Base-by-base conservation (phyloP, 2,113 vertebrate genomes). In the Carollia perspicillata region DNA sequence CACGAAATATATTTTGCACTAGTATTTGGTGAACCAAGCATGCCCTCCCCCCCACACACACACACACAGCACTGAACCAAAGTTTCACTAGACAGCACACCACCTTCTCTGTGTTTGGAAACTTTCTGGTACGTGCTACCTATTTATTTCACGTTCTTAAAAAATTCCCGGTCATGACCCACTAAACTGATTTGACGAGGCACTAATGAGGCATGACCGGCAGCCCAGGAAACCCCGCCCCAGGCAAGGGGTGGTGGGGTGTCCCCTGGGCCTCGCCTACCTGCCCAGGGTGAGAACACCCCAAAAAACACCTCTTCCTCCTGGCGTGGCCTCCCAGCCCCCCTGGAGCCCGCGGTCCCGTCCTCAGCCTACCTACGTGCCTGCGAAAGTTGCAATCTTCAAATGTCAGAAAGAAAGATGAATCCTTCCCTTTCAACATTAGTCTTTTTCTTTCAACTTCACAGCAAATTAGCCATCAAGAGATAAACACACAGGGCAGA, bases 101-200 rank as follows among this genome's bases (percentile, higher is more conserved):
- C 42, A 12, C 10, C 44, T 40, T 18, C 60, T 77, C 26, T 8
- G 3, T 40, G 49, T 23, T 14, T 10, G 18, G 35, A 3, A 75
- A n/a, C 37, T 77, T 84, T 75, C 55, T 80, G 0, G 66, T 95
- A 30, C 28, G 1, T 84, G 77, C n/a, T 90, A 13, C 37, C 58
- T 22, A 78, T 89, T 75, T 90, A 71, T 69, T 94, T 96, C 8
- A 49, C 18, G 44, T 37, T 89, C 78, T 84, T 23, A 13, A 30
- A 47, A 69, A 74, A 44, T 81, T 93, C 77, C 78, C 53, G 14
- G 28, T 81, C 81, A 28, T 72, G 60, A 94, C 40, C 23, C 49
- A 65, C 53, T 92, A 37, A 78, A 78, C 60, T 86, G 93, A 75
- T 95, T 74, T 84, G 40, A 71, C 0, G 23, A 72, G 35, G 87